Base-by-base conservation (phyloP, 2,888 invertebrate species). In the Philereme vetulata region DNA sequence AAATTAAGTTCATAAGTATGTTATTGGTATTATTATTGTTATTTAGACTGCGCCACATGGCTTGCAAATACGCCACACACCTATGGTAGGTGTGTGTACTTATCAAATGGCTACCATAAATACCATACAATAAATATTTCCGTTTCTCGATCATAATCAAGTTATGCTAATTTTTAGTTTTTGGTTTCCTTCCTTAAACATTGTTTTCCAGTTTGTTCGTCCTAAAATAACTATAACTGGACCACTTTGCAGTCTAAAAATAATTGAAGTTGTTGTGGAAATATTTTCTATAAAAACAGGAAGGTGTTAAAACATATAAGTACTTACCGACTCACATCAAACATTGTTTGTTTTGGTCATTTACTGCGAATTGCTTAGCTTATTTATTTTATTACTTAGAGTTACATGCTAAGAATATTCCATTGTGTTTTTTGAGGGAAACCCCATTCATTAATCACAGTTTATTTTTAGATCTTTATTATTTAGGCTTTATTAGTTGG, bases 321-420 rank as follows among this genome's bases (percentile, higher is more conserved):
- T 21, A 21, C 21, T 21, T 21, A 21, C 2, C 2, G 2, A 21
- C 21, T 21, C 21, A 21, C 48, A 10, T 45, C 45, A 45, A 45
- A 45, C 45, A 8, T 45, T 45, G 33, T 45, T 45, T 45, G 33
- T 45, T 45, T 33, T 8, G 45, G 33, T 45, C 33, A 33, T 45
- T 47, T 35, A 47, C 35, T 32, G 35, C 34, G 10, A 47, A 34
- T 35, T 47, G n/a, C 35, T 10, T 21, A 21, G 21, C 21, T 21
- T 21, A 21, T 21, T 21, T 21, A 21, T 21, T 21, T 21, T 21
- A 21, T 21, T 21, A 21, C 48, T 35, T 4, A 10, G 4, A 47
- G 35, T 6, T 6, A 33, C 10, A 38, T 36, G 36, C 49, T 49
- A 49, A 49, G 7, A 49, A 49, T 49, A 38, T 49, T 49, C 49